Base-by-base conservation (phyloP, 2,888 invertebrate genomes). In the Sisyra nigra region DNA sequence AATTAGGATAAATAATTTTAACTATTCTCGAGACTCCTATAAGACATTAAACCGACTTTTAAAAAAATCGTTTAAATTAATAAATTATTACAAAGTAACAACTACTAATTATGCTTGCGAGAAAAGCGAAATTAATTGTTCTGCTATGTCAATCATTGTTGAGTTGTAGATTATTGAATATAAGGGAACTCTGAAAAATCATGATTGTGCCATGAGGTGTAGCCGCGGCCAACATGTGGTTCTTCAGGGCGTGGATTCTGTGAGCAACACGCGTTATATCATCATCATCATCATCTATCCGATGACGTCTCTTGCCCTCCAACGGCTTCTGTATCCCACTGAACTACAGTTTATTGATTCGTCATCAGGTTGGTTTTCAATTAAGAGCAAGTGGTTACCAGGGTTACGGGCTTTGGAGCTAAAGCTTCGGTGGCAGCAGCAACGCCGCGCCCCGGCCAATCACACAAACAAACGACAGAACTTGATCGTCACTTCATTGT, bases 351-450 rank as follows among this genome's bases (percentile, higher is more conserved):
- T 61, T 63, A 63, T 63, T 62, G 63, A 63, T 63, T 63, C 62
- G 62, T 63, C 62, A 63, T 63, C 63, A 62, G 62, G 61, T 63
- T 60, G 62, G 60, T 61, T 63, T 63, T 62, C 63, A 63, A 63
- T 63, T 63, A 63, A 63, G 61, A 62, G 61, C 62, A 60, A 62
- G 62, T 61, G 61, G 63, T 63, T 60, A 59, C 62, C 60, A 61
- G 54, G 63, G 63, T 58, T 60, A 63, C 63, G 56, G 53, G 53
- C 42, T 48, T 45, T 50, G 54, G 54, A 40, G 40, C 43, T 35
- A 31, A 45, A 29, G 19, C 36, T 13, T 14, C 40, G 15, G 40
- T 40, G 43, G 18, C 14, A 15, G 13, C 13, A 32, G 9, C 34
- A 32, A 29, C 24, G 39, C 39, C 43, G 38, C 17, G 35, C 42